Evolutionary conservation across 92 coral and sea anemone genomes (phyloP).

Genomic region (Palythoa caribaeorum): DNA sequence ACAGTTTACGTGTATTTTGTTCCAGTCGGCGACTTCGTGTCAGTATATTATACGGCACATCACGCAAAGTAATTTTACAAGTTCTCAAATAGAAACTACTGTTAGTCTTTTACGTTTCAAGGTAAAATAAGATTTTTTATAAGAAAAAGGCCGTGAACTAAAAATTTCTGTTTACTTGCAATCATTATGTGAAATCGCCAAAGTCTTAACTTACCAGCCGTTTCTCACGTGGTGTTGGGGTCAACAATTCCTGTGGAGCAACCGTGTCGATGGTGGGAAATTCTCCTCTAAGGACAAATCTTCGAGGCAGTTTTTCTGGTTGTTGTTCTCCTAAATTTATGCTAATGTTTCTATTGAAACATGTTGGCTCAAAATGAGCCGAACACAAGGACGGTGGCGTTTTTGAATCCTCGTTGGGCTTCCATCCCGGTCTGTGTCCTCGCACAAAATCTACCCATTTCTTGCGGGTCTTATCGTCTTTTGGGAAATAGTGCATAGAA

Average conservation of each 20-base stretch:
- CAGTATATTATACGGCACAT: background rate
- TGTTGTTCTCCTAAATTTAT: background rate
- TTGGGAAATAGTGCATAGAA: no score
- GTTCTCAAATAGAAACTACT: background rate
- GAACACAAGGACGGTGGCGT: no score
- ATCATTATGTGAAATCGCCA: background rate
- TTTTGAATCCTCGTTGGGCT: no score
- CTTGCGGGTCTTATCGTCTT: no score
- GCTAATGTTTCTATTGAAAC: background rate
- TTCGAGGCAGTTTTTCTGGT: background rate
- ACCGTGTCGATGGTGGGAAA: background rate
- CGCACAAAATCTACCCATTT: no score
- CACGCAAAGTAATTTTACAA: background rate
- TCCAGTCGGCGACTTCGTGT: background rate
- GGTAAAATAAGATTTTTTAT: background rate
- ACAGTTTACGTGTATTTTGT: background rate
- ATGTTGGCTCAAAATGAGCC: no score
- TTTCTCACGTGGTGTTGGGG: background rate
- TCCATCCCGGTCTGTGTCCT: no score
- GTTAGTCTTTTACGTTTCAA: background rate
- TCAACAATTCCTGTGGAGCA: background rate
- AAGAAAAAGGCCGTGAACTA: background rate
- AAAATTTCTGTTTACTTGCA: background rate
- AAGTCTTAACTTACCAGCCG: constrained; percentile 3
- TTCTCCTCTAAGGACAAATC: background rate